Evolutionary conservation across 1,140 invertebrate genomes (phyloP).

Genomic region (Pseudoatta argentina): DNA sequence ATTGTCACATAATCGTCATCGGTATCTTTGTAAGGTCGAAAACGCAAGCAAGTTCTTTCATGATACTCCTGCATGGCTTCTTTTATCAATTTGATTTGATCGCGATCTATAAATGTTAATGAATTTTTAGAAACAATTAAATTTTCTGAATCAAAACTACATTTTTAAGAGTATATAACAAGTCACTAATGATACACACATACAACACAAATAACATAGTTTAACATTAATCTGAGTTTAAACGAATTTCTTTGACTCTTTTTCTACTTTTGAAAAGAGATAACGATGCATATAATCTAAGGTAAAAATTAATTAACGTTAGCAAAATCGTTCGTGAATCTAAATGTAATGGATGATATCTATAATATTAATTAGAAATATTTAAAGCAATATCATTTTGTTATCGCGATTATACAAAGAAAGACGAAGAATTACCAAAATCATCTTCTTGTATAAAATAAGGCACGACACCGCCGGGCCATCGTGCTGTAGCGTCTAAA

Average conservation of each 20-base stretch:
- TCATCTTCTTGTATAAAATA: constrained; percentile 89
- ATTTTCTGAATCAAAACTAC: not conserved
- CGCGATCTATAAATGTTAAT: constrained; percentile 80
- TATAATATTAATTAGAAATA: not conserved
- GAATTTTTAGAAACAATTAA: constrained; percentile 16
- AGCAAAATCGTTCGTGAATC: not conserved
- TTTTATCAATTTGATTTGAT: constrained; percentile 84
- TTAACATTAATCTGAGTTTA: not conserved
- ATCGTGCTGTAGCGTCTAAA: constrained; percentile 87
- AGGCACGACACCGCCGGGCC: constrained; percentile 89
- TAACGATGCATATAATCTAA: not conserved
- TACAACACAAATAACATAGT: too few species aligned
- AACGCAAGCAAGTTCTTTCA: constrained; percentile 88
- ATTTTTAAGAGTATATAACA: not conserved
- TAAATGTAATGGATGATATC: constrained; percentile 10
- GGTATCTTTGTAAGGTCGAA: constrained; percentile 87
- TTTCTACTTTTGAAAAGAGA: not conserved
- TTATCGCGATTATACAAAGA: not conserved
- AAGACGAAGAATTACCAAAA: constrained; percentile 86
- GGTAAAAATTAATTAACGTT: not conserved
- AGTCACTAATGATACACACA: not conserved
- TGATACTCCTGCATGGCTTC: constrained; percentile 87
- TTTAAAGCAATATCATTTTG: not conserved
- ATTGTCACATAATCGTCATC: constrained; percentile 87
- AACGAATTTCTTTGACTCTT: not conserved